phyloP scores from a whole-genome alignment of 2,888 invertebrate genomes.

The Tortricodes alternella region DNA sequence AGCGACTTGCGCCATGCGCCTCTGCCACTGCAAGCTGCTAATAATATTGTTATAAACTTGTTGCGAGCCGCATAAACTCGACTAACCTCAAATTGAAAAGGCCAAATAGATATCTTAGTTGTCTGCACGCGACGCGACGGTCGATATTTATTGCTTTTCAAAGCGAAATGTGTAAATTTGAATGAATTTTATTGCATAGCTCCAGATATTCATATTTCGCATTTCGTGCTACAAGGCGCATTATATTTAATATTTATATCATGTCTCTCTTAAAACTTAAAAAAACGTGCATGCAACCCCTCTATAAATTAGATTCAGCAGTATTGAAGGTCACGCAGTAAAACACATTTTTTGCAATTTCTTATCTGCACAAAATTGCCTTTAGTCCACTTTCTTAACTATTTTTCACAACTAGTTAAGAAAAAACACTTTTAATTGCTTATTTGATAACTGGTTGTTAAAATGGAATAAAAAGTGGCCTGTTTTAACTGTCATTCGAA shows the following conservation, averaged over 20 bases:
- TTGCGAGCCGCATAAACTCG: constrained; percentile 26
- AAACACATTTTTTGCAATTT: too few species aligned
- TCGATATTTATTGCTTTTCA: constrained; percentile 4
- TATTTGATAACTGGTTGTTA: too few species aligned
- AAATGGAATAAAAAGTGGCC: too few species aligned
- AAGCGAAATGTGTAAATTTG: neutral
- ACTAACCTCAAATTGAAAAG: constrained; percentile 12
- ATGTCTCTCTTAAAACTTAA: too few species aligned
- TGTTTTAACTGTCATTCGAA: too few species aligned
- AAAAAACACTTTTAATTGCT: too few species aligned
- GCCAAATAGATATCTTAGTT: neutral
- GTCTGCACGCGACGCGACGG: neutral
- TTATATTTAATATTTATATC: constrained; percentile 3
- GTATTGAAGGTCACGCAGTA: too few species aligned
- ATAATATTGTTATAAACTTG: constrained; percentile 40
- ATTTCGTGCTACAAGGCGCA: neutral
- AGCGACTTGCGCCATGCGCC: constrained; percentile 48
- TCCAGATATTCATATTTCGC: neutral
- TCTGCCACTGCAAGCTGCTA: constrained; percentile 42
- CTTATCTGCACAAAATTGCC: too few species aligned
- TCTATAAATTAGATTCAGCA: too few species aligned
- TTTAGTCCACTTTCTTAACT: too few species aligned
- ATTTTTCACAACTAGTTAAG: too few species aligned
- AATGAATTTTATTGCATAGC: constrained; percentile 1
- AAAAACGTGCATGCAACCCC: too few species aligned